Base-by-base conservation (phyloP, 2,888 invertebrate species). In the Ecliptopera silaceata region DNA sequence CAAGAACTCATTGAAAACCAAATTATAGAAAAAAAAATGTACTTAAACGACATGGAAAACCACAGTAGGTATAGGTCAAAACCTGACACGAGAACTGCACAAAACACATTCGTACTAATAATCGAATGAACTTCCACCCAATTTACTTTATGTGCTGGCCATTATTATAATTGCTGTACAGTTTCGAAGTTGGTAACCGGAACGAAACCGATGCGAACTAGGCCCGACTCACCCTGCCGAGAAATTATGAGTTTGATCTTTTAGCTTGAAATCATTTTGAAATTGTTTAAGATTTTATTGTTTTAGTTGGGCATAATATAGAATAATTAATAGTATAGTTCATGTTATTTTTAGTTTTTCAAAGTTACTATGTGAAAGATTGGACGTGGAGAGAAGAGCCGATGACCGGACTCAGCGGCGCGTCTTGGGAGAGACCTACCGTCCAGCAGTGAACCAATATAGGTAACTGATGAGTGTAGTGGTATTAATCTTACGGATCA, bases 151-250 rank as follows among this genome's bases (percentile, higher is more conserved):
- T 80, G 81, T 81, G 79, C 80, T 79, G 80, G 71, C 82, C 81
- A 86, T 88, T 87, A 87, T 82, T 75, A 80, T 86, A 86, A 87
- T 87, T 86, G 83, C 75, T 77, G 68, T 66, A 77, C 74, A 73
- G 79, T 84, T 80, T 68, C 75, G 72, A 83, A 86, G 78, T 84
- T 75, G 71, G 66, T 65, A 70, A 65, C 65, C 63, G 64, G 71
- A 69, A 69, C 71, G 66, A 64, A 64, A 64, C 68, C 74, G 70
- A 72, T 71, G 79, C 74, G 77, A 74, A 76, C 71, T 68, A 71
- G 70, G 68, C 44, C 46, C 42, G 70, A 74, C 72, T 72, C 70
- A 67, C 69, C 74, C 68, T 72, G 70, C 70, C 66, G 70, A 68
- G 70, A 75, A 26, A 74, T 77, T 76, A 68, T 71, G 71, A 77